phyloP scores from a whole-genome alignment of 2,888 invertebrate genomes.

The Steinernema hermaphroditum region DNA sequence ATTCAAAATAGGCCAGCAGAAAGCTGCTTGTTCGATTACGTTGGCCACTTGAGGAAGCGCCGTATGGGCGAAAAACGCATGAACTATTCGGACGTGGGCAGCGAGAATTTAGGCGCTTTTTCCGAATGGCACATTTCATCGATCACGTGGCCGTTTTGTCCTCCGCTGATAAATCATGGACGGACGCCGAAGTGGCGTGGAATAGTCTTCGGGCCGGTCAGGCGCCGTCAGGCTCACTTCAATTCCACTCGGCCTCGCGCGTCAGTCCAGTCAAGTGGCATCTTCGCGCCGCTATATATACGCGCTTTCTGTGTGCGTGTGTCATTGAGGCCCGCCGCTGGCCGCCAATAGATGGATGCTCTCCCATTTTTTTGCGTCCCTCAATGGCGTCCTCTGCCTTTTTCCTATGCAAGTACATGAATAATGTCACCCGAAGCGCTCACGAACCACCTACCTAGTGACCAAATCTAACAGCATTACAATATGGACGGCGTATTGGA shows the following conservation, averaged over 20 bases:
- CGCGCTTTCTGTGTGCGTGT: not conserved
- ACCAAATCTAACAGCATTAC: conserved; percentile 4
- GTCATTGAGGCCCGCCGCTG: not conserved
- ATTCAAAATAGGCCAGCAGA: not conserved
- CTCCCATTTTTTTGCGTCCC: conserved; percentile 1
- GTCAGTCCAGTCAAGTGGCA: conserved; percentile 8
- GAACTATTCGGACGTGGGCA: not conserved
- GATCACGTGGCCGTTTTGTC: too few relatives aligned
- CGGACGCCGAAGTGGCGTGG: not conserved
- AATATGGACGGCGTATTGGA: not conserved
- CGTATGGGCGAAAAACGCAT: conserved; percentile 18
- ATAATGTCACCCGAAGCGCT: too few relatives aligned
- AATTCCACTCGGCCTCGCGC: not conserved
- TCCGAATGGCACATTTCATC: not conserved
- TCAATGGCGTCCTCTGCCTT: too few relatives aligned
- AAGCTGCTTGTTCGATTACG: not conserved
- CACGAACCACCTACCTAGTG: conserved; percentile 19
- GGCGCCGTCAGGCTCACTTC: not conserved
- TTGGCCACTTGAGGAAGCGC: conserved; percentile 23
- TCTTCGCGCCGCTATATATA: not conserved
- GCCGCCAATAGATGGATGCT: not conserved
- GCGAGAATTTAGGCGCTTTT: not conserved
- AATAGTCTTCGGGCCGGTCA: not conserved
- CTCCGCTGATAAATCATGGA: conserved; percentile 7
- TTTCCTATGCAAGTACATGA: too few relatives aligned